A percentile compares a stretch with the other conserved stretches of the same genome.
These are phyloP conservation scores for Barbus barbus DNA, from an alignment of 2,113 vertebrate species.

Conservation along the genomic window DNA sequence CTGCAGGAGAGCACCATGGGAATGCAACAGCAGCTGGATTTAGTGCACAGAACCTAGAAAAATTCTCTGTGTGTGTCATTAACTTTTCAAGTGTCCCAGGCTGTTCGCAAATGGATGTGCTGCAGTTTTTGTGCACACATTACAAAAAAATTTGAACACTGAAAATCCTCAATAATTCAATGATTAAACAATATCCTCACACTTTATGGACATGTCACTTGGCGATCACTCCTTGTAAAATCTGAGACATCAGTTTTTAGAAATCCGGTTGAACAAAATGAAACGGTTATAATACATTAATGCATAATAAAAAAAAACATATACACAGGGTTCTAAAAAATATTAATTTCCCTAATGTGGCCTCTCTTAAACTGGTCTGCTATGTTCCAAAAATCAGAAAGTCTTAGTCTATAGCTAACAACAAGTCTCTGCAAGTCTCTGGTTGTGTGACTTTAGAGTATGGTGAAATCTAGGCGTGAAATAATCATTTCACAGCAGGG, in stretches of 20 bases:
- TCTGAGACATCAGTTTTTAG: background rate
- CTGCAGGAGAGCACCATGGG: constrained; percentile 50
- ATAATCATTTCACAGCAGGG: constrained; percentile 41
- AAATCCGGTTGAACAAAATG: background rate
- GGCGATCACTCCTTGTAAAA: no score
- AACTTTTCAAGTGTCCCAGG: constrained; percentile 50
- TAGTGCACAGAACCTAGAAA: constrained; percentile 19
- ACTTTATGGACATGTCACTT: background rate
- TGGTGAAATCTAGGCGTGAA: constrained; percentile 49
- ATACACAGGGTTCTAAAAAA: background rate
- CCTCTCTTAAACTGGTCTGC: background rate
- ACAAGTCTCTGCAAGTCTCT: constrained; percentile 46
- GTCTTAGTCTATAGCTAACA: constrained; percentile 25
- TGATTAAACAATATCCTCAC: background rate
- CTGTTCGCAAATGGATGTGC: constrained; percentile 52
- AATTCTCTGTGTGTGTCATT: background rate
- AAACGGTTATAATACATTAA: background rate
- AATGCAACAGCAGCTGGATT: constrained; percentile 50
- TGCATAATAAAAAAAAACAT: background rate
- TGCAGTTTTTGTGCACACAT: constrained; percentile 23
- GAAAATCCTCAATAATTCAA: background rate
- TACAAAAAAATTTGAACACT: constrained; percentile 11
- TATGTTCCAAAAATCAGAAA: constrained; percentile 17
- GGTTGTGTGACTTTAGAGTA: constrained; percentile 11
- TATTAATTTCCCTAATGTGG: background rate